Conservation (phyloP, 2,797 vertebrate species). For the Limosa lapponica region DNA sequence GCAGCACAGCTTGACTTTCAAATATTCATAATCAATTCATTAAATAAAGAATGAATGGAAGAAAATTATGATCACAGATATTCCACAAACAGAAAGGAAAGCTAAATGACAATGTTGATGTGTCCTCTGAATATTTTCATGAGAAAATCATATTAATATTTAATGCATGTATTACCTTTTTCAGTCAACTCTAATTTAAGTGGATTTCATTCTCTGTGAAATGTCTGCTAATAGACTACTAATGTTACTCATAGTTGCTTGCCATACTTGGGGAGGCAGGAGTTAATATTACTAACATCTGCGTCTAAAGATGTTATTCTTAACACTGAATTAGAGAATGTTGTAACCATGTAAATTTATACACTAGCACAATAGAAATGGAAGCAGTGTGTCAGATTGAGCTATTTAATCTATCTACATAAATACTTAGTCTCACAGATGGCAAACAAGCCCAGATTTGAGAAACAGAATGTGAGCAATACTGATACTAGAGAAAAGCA, state of each 20-base stretch:
- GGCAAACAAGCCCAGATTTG: constrained; percentile 25
- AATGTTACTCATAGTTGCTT: constrained; percentile 28
- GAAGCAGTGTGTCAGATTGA: constrained; percentile 32
- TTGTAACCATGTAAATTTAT: constrained; percentile 74
- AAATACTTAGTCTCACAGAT: constrained; percentile 43
- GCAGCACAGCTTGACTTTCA: constrained; percentile 61
- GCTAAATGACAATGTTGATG: constrained; percentile 45
- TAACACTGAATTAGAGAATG: constrained; percentile 67
- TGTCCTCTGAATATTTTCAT: constrained; percentile 54
- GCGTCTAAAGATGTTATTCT: constrained; percentile 60
- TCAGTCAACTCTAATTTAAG: constrained; percentile 37
- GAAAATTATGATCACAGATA: constrained; percentile 46
- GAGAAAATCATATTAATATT: constrained; percentile 52
- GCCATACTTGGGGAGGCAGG: constrained; percentile 14
- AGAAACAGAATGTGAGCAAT: constrained; percentile 31
- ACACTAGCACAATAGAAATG: constrained; percentile 64
- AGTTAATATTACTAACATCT: constrained; percentile 13
- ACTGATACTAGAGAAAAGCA: background rate
- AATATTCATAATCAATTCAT: constrained; percentile 63
- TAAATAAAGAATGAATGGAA: constrained; percentile 58
- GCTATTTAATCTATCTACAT: constrained; percentile 55
- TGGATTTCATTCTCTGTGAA: constrained; percentile 6
- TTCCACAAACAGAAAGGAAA: constrained; percentile 54
- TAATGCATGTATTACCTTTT: constrained; percentile 38
- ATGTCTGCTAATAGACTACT: constrained; percentile 38